These are phyloP conservation scores for Cryptophagus acutangulus DNA, from an alignment of 2,888 invertebrate genomes.

Conservation along the genomic window DNA sequence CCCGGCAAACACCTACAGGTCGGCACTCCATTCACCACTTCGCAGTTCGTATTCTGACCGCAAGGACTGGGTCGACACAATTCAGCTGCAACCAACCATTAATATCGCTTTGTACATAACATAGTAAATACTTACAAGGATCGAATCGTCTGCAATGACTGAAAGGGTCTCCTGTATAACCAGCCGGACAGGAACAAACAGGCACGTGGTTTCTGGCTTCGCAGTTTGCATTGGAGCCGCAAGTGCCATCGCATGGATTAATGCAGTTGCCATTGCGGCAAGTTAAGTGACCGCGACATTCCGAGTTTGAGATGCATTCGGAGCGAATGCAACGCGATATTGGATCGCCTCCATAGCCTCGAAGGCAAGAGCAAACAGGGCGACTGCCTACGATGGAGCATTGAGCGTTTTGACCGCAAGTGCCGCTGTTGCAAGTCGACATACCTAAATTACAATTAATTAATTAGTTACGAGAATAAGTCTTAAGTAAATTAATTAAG, in stretches of 20 bases:
- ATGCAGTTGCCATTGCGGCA: conserved; percentile 75
- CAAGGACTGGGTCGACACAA: conserved; percentile 80
- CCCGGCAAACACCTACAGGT: conserved; percentile 76
- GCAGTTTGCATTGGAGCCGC: conserved; percentile 73
- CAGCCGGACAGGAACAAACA: conserved; percentile 71
- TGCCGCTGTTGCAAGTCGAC: conserved; percentile 51
- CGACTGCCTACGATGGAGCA: conserved; percentile 61
- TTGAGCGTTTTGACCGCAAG: conserved; percentile 65
- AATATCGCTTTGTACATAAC: conserved; percentile 5
- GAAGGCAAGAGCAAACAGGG: conserved; percentile 75
- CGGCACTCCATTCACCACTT: conserved; percentile 69
- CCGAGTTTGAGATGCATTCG: conserved; percentile 60
- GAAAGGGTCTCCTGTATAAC: conserved; percentile 77
- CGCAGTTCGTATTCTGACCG: conserved; percentile 75
- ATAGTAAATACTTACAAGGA: conserved; percentile 56
- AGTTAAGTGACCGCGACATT: conserved; percentile 66
- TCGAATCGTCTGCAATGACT: conserved; percentile 65
- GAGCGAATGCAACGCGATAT: conserved; percentile 61
- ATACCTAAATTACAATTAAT: conserved; percentile 16
- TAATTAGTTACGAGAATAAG: too few relatives aligned
- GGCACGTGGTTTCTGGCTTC: conserved; percentile 73
- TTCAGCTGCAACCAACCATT: conserved; percentile 57
- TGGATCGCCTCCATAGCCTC: conserved; percentile 77
- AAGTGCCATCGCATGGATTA: conserved; percentile 72
- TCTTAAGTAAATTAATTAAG: too few relatives aligned